Percentiles rank a stretch among this genome's conserved stretches.
Conservation (phyloP, 2,888 invertebrate genomes). For the Cephus sareptanus region DNA sequence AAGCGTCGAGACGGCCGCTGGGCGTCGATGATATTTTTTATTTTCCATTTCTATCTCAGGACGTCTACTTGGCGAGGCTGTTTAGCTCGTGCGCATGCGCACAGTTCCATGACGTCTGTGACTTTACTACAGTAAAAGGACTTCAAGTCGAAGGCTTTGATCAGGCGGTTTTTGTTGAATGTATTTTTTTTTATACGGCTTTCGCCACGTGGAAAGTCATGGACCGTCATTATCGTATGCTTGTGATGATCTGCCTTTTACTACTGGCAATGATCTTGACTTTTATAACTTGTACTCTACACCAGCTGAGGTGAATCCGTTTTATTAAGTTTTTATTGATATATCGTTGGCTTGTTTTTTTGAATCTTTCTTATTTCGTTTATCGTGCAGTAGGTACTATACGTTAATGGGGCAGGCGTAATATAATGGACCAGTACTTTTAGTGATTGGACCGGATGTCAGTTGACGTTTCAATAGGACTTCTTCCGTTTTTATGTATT, state of each 20-base stretch:
- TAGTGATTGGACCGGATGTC: neutral
- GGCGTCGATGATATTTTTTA: neutral
- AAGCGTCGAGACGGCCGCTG: constrained; percentile 3
- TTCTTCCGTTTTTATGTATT: neutral
- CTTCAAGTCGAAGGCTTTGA: neutral
- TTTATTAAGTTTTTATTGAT: neutral
- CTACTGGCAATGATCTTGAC: neutral
- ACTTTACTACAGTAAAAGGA: neutral
- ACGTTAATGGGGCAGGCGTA: neutral
- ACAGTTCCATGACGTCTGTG: neutral
- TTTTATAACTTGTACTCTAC: neutral
- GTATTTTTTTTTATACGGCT: neutral
- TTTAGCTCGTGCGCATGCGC: neutral
- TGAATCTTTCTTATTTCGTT: neutral
- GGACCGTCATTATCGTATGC: neutral
- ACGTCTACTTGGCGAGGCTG: neutral
- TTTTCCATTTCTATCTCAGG: neutral
- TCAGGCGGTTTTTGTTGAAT: neutral
- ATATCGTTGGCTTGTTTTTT: neutral
- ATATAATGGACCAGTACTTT: too few species aligned
- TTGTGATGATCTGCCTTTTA: neutral
- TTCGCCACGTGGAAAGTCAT: neutral
- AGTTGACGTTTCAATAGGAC: neutral
- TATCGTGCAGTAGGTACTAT: neutral
- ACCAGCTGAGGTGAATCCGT: neutral